Evolutionary conservation across 35 echinoderm and acorn worm genomes (phyloP).

Genomic region (Strongylocentrotus purpuratus): DNA sequence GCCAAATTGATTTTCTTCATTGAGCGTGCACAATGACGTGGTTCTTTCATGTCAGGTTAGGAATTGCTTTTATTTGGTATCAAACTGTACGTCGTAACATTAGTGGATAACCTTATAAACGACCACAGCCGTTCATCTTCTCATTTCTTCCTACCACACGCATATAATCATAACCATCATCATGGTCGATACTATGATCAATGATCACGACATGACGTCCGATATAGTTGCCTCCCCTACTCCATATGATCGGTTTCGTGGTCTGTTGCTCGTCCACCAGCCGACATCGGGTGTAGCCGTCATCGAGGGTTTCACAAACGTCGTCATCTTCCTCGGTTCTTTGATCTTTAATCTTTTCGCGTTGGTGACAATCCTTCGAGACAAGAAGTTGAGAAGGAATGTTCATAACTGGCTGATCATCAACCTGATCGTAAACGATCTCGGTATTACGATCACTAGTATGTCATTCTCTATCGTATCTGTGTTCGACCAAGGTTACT

Average conservation of each 20-base stretch:
- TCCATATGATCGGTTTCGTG: not conserved
- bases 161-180: not conserved
- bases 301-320: not conserved
- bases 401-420: conserved; percentile 24
- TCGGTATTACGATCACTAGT: conserved; percentile 8
- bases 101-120: too few species aligned
- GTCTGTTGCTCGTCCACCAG: not conserved
- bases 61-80: not conserved
- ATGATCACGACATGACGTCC: not conserved
- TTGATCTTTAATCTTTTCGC: conserved; percentile 1
- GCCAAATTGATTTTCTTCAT: too few species aligned
- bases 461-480: conserved; percentile 26
- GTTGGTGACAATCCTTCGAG: not conserved
- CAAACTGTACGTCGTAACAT: not conserved
- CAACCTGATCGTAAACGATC: conserved; percentile 33
- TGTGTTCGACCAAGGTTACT: not conserved
- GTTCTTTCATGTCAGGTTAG: not conserved
- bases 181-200: not conserved
- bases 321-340: conserved; percentile 4
- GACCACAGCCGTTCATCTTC: too few species aligned
- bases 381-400: not conserved
- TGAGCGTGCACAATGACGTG: too few species aligned
- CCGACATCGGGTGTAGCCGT: conserved; percentile 20
- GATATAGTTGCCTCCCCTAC: not conserved
- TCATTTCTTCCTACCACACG: too few species aligned